Conservation (phyloP, 2,113 vertebrate genomes). For the Anhinga anhinga region DNA sequence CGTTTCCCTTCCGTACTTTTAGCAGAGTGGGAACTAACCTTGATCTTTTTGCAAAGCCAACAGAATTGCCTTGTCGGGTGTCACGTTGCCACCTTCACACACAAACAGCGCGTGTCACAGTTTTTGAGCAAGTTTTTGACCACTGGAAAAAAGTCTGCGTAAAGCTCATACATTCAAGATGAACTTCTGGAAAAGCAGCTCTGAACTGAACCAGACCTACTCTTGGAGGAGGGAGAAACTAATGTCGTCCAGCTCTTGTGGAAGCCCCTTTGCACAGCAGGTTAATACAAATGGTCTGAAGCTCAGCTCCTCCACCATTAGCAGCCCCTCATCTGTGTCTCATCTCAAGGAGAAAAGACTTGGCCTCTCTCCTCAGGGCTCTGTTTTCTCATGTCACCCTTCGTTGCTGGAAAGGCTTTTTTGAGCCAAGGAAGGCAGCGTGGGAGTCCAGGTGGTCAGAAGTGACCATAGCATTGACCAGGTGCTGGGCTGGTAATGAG, state of each 20-base stretch:
- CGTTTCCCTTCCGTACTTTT: neutral
- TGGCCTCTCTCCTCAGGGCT: neutral
- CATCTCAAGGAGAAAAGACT: neutral
- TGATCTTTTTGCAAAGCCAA: neutral
- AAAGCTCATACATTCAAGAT: neutral
- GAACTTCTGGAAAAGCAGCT: neutral
- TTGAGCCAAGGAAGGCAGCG: neutral
- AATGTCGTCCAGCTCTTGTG: rapidly evolving
- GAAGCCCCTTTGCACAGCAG: neutral
- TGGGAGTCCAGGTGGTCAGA: neutral
- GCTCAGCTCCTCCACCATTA: neutral
- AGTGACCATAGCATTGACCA: neutral
- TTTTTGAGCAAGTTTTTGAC: neutral
- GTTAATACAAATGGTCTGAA: neutral
- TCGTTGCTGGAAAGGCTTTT: neutral
- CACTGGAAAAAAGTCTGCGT: neutral
- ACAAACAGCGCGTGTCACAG: neutral
- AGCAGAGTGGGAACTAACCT: neutral
- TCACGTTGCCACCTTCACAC: neutral
- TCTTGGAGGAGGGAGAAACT: neutral
- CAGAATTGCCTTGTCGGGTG: neutral
- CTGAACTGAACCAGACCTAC: neutral
- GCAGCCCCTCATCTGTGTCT: neutral
- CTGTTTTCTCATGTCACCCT: neutral
- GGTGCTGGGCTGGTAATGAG: neutral